Evolutionary conservation across 35 echinoderm and acorn worm species (phyloP).

Genomic region (Patiria miniata): DNA sequence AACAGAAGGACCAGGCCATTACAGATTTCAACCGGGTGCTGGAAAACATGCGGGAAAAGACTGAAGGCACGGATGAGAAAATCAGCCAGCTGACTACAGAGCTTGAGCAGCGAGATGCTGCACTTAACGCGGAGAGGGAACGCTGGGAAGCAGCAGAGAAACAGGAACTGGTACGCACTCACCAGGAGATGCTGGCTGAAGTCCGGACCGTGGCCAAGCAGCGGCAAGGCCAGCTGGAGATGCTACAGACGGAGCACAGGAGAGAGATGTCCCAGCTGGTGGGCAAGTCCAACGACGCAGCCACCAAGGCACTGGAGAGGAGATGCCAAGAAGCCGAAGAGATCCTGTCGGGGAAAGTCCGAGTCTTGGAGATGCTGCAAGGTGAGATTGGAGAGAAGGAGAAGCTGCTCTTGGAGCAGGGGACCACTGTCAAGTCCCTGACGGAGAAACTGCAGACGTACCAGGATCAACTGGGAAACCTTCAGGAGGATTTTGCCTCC

Average conservation of each 20-base stretch:
- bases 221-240: constrained; percentile 45
- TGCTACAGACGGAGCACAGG: constrained; percentile 35
- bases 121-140: constrained; percentile 51
- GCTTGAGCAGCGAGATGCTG: constrained; percentile 47
- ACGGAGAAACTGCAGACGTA: constrained; percentile 80
- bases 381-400: constrained; percentile 88
- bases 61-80: constrained; percentile 85
- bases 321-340: constrained; percentile 89
- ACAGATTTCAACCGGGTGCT: constrained; percentile 68
- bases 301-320: constrained; percentile 55
- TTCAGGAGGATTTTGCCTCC: constrained; percentile 70
- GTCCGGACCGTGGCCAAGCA: constrained; percentile 21
- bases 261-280: constrained; percentile 27
- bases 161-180: background rate
- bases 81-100: constrained; percentile 64
- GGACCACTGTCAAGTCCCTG: constrained; percentile 46
- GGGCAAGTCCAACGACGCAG: constrained; percentile 23
- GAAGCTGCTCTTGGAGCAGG: constrained; percentile 67
- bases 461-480: constrained; percentile 74
- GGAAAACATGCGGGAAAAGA: constrained; percentile 88
- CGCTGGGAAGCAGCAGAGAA: constrained; percentile 61
- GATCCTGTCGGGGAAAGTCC: constrained; percentile 62
- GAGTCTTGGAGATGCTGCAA: constrained; percentile 86
- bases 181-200: constrained; percentile 41
- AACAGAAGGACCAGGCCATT: constrained; percentile 66